Conservation (phyloP, 2,888 invertebrate species). For the Chrysolina haemoptera region DNA sequence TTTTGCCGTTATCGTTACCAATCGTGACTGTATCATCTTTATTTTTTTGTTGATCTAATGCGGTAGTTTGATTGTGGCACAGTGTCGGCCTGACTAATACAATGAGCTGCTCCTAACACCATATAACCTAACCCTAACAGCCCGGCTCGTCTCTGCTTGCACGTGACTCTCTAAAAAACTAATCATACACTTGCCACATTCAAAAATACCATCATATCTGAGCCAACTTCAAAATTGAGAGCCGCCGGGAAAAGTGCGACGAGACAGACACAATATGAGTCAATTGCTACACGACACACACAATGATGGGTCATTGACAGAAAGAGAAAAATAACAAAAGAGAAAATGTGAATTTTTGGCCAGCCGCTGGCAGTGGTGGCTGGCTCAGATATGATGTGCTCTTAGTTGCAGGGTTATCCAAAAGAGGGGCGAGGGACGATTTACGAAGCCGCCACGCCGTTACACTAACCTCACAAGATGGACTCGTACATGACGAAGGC, state of each 20-base stretch:
- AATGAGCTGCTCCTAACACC: slow-evolving; percentile 44
- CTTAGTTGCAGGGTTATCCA: slow-evolving; percentile 75
- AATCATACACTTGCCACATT: slow-evolving; percentile 72
- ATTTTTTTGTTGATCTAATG: slow-evolving; percentile 46
- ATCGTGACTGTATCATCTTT: slow-evolving; percentile 36
- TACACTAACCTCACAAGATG: slow-evolving; percentile 60
- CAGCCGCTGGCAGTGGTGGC: slow-evolving; percentile 51
- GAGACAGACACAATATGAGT: slow-evolving; percentile 49
- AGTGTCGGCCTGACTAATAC: slow-evolving; percentile 52
- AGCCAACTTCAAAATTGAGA: slow-evolving; percentile 70
- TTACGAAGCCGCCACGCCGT: slow-evolving; percentile 64
- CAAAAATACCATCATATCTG: slow-evolving; percentile 77
- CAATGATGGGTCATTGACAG: slow-evolving; percentile 29
- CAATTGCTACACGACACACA: slow-evolving; percentile 37
- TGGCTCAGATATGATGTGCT: slow-evolving; percentile 77
- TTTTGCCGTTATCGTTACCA: slow-evolving; percentile 25
- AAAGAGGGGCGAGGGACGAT: slow-evolving; percentile 66
- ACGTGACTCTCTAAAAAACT: slow-evolving; percentile 37
- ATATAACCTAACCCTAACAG: slow-evolving; percentile 45
- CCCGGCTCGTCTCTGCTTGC: slow-evolving; percentile 52
- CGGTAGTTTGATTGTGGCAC: slow-evolving; percentile 57
- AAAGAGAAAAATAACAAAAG: slow-evolving; percentile 35
- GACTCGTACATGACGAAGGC: slow-evolving; percentile 21
- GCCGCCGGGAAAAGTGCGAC: slow-evolving; percentile 70
- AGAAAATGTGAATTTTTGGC: slow-evolving; percentile 34